Conservation (phyloP, 2,113 vertebrate genomes). For the Scomber colias region DNA sequence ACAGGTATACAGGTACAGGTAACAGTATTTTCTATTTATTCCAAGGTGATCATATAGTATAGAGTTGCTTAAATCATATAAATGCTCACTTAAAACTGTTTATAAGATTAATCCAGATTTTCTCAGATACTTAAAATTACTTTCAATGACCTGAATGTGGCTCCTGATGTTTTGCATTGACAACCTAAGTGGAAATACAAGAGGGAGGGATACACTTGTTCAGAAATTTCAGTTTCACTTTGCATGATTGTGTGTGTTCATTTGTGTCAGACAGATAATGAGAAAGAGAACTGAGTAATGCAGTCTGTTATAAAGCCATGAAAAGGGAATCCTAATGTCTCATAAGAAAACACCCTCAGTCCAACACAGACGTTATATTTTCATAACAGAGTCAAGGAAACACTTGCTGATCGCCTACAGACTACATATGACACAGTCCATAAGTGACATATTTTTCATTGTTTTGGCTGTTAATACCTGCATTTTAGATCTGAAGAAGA, state of each 20-base stretch:
- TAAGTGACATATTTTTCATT: no score
- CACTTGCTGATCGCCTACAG: conserved; percentile 33
- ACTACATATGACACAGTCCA: background rate
- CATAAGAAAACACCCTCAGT: conserved; percentile 64
- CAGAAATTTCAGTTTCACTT: conserved; percentile 73
- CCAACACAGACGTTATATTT: conserved; percentile 43
- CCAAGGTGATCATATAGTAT: background rate
- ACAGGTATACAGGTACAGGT: no score
- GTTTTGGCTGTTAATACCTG: background rate
- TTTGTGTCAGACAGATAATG: conserved; percentile 31
- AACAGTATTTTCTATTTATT: no score
- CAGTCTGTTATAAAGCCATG: conserved; percentile 55
- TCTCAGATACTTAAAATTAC: background rate
- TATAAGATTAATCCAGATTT: no score
- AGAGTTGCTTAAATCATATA: background rate
- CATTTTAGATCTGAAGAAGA: background rate
- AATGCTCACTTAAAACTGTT: no score
- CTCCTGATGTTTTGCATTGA: conserved; percentile 28
- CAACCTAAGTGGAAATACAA: conserved; percentile 62
- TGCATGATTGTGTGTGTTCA: conserved; percentile 49
- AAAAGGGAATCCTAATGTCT: conserved; percentile 79
- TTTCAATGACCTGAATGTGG: background rate
- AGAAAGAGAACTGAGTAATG: conserved; percentile 68
- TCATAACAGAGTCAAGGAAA: conserved; percentile 55
- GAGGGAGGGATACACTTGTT: conserved; percentile 52